phyloP scores from a whole-genome alignment of 1,140 invertebrate genomes.

The Rhyzopertha dominica region DNA sequence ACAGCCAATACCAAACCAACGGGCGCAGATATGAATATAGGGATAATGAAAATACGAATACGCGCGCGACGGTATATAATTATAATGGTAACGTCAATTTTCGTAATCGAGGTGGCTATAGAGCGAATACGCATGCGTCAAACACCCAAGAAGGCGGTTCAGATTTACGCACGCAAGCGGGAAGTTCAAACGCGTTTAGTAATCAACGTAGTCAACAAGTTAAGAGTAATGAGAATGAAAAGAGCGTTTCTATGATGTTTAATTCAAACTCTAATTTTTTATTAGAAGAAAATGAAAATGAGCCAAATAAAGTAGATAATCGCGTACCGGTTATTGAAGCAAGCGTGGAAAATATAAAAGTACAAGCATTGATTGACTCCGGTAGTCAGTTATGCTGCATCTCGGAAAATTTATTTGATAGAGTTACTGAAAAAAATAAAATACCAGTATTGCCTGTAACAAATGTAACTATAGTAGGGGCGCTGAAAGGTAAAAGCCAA shows the following conservation, averaged over 20 bases:
- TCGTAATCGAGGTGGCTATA: too few species aligned
- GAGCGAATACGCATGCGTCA: too few species aligned
- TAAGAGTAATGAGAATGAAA: slow-evolving; percentile 13
- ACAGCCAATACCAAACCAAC: too few species aligned
- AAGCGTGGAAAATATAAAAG: not conserved
- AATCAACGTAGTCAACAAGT: too few species aligned
- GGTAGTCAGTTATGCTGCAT: slow-evolving; percentile 31
- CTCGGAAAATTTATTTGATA: slow-evolving; percentile 23
- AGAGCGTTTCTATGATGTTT: slow-evolving; percentile 6
- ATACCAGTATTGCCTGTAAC: slow-evolving; percentile 23
- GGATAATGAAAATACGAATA: too few species aligned
- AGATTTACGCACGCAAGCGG: too few species aligned
- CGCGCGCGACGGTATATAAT: too few species aligned
- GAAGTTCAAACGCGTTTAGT: too few species aligned
- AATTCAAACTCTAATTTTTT: slow-evolving; percentile 1
- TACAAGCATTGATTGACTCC: slow-evolving; percentile 17
- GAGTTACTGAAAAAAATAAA: slow-evolving; percentile 9
- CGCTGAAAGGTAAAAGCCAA: slow-evolving; percentile 20
- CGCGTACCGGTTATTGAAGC: not conserved
- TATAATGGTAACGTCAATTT: too few species aligned
- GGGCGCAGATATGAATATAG: too few species aligned
- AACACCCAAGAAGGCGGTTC: too few species aligned
- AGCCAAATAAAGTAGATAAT: not conserved
- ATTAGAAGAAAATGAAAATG: not conserved
- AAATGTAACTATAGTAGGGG: slow-evolving; percentile 20